Evolutionary conservation across 1,140 invertebrate species (phyloP), one percentile per base, ranked within the genome.

Genomic region (Saccostrea cuccullata): DNA sequence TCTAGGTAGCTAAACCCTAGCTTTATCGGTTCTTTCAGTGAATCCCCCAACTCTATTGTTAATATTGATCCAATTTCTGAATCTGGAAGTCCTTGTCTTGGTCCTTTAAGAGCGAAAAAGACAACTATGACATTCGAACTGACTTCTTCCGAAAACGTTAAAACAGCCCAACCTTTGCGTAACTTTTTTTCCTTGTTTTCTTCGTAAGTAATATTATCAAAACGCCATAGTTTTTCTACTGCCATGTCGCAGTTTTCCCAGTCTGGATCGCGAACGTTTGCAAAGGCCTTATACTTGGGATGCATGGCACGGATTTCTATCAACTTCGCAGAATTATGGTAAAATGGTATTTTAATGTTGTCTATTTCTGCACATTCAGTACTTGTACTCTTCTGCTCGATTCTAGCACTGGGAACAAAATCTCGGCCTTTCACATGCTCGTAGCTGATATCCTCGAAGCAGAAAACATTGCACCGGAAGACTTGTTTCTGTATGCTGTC

Each of bases 291-390:
- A 84, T 92, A 92, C n/a, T 85, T 89, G 20, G 91, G 91, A 60
- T 89, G 84, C 36, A 88, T 89, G 13, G 91, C 91, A 13, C 85
- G 89, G 15, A 92, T 58, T 20, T 64, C 67, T 58, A 90, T 91
- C 36, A 90, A 88, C 9, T 36, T 30, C 0, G 89, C 64, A 17
- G 70, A 70, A 0, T 73, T 47, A n/a, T 89, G 86, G 40, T 91
- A 92, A 60, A 91, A 40, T 6, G 87, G 73, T 60, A 92, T 87
- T 64, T 91, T 89, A 4, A 92, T 87, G 55, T 92, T 92, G 55
- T 91, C 90, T 85, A 91, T 90, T 56, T 92, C 91, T 9, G 91
- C 90, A 86, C 91, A 92, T 20, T 85, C 36, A 2, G 89, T 91
- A 12, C 82, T 23, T 47, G 89, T 88, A 67, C 90, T 92, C 23